Evolutionary conservation across 2,113 vertebrate genomes (phyloP).

Genomic region (Opisthocomus hoazin): DNA sequence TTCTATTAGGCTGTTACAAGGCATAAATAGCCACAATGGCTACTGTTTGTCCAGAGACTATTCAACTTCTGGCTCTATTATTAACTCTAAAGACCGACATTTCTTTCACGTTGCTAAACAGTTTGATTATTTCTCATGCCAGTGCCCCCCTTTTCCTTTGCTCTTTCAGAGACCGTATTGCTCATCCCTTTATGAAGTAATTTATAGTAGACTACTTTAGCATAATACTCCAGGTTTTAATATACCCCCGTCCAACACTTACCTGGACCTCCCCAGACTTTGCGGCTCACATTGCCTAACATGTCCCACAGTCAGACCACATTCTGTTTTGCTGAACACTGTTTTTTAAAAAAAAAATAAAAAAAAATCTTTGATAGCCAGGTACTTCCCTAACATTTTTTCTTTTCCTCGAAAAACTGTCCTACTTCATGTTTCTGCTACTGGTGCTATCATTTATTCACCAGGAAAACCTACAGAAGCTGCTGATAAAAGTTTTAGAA

Average conservation of each 20-base stretch:
- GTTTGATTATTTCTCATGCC: neutral
- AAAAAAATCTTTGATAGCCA: neutral
- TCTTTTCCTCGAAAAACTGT: neutral
- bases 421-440: neutral
- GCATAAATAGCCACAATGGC: neutral
- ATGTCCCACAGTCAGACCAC: neutral
- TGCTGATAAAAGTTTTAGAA: neutral
- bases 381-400: neutral
- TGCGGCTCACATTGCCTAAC: neutral
- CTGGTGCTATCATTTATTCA: neutral
- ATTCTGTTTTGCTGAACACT: neutral
- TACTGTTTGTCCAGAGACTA: neutral
- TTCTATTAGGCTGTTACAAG: neutral
- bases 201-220: neutral
- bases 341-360: neutral
- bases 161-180: neutral
- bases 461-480: neutral
- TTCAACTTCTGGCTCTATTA: neutral
- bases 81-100: neutral
- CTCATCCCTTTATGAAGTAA: neutral
- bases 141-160: neutral
- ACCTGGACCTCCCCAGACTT: neutral
- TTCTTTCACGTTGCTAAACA: neutral
- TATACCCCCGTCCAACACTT: neutral
- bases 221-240: neutral